Conservation (phyloP, 2,888 invertebrate species). For the Stenodera caucasica region DNA sequence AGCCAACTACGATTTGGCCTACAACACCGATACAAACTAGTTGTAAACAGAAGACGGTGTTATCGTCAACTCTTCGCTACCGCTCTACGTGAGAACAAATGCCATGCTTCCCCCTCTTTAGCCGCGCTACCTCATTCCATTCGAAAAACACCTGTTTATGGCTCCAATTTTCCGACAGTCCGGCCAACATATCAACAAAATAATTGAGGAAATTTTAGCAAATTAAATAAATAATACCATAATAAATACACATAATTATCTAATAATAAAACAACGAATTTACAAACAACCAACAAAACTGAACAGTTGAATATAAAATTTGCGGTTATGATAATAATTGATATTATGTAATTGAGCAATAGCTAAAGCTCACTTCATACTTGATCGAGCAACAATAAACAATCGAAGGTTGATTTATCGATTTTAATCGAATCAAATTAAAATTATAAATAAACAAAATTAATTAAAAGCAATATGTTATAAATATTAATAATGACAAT, state of each 20-base stretch:
- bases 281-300: neutral
- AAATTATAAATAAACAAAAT: neutral
- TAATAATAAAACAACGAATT: neutral
- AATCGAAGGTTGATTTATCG: conserved; percentile 11
- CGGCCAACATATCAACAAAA: conserved; percentile 54
- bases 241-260: neutral
- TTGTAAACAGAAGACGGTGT: conserved; percentile 24
- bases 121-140: conserved; percentile 61
- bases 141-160: conserved; percentile 79
- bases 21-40: neutral
- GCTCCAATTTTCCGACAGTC: conserved; percentile 70
- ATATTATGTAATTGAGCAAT: conserved; percentile 27
- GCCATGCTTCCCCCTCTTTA: conserved; percentile 50
- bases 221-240: neutral
- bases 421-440: neutral
- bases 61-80: conserved; percentile 39
- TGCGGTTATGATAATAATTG: neutral
- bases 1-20: neutral
- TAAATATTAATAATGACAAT: conserved; percentile 1
- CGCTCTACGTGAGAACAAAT: conserved; percentile 53
- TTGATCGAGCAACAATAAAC: neutral
- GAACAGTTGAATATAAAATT: neutral
- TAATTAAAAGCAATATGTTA: neutral
- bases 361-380: conserved; percentile 19
- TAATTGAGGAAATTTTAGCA: conserved; percentile 1